A percentile compares a stretch with the other conserved stretches of the same genome.
Evolutionary conservation across 2,113 vertebrate genomes (phyloP).

Genomic region (Ictalurus furcatus): DNA sequence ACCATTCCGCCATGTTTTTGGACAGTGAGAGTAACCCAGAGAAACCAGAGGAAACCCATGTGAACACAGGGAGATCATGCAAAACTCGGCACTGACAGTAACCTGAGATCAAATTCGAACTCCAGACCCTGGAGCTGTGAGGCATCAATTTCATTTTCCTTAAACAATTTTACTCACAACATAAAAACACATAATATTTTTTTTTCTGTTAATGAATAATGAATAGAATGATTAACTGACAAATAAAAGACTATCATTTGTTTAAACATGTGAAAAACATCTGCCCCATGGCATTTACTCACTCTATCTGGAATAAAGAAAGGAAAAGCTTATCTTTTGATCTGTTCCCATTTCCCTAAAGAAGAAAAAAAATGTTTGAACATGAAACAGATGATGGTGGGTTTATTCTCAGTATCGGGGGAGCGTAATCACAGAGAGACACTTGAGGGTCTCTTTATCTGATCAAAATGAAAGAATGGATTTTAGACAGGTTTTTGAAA

Average conservation of each 20-base stretch:
- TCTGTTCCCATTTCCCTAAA: not conserved
- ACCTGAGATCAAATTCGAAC: not conserved
- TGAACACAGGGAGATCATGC: not conserved
- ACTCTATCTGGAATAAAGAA: not conserved
- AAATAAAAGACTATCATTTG: not conserved
- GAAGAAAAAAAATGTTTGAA: not conserved
- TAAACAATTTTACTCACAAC: not conserved
- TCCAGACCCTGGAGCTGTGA: not conserved
- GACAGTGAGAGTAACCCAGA: not conserved
- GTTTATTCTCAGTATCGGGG: not conserved
- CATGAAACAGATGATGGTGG: constrained; percentile 9
- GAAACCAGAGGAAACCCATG: not conserved
- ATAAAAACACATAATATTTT: not conserved
- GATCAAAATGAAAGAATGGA: constrained; percentile 13
- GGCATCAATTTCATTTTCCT: not conserved
- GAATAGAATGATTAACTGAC: not conserved
- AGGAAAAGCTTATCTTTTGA: not conserved
- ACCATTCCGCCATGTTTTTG: no score
- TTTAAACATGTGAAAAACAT: not conserved
- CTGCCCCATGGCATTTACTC: not conserved
- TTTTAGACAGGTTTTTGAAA: not conserved
- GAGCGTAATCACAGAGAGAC: not conserved
- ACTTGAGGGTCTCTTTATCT: not conserved
- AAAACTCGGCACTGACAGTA: not conserved
- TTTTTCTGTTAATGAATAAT: not conserved